These are phyloP conservation scores for Pherbina coryleti DNA, from an alignment of 2,888 invertebrate species.

Conservation along the genomic window DNA sequence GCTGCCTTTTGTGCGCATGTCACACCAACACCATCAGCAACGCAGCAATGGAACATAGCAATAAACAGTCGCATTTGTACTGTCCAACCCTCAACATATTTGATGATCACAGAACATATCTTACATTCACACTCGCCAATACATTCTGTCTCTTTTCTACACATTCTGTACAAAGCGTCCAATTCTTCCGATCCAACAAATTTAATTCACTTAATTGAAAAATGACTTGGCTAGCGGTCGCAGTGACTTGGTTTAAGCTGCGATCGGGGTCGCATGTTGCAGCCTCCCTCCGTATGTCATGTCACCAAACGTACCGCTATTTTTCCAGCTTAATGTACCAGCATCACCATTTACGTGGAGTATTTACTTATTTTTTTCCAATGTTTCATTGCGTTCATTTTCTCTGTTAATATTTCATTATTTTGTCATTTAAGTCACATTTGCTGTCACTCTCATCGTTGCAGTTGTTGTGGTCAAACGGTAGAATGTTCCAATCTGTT, in stretches of 20 bases:
- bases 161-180: background rate
- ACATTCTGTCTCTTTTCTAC: background rate
- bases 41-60: constrained; percentile 3
- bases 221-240: constrained; percentile 45
- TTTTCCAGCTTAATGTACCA: too few relatives aligned
- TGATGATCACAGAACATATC: background rate
- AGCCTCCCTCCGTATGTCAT: background rate
- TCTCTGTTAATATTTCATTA: constrained; percentile 35
- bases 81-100: background rate
- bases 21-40: constrained; percentile 26
- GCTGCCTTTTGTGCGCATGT: constrained; percentile 39
- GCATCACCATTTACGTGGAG: too few relatives aligned
- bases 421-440: constrained; percentile 41
- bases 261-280: constrained; percentile 6
- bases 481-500: too few relatives aligned
- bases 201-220: constrained; percentile 68
- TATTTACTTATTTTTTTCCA: too few relatives aligned
- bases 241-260: background rate
- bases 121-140: background rate
- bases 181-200: background rate
- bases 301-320: too few relatives aligned
- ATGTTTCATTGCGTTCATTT: background rate
- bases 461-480: background rate
- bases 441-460: constrained; percentile 5
- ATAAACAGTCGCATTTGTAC: background rate